Conservation (phyloP, 92 coral and sea anemone genomes). For the Parazoanthus atlanticus region DNA sequence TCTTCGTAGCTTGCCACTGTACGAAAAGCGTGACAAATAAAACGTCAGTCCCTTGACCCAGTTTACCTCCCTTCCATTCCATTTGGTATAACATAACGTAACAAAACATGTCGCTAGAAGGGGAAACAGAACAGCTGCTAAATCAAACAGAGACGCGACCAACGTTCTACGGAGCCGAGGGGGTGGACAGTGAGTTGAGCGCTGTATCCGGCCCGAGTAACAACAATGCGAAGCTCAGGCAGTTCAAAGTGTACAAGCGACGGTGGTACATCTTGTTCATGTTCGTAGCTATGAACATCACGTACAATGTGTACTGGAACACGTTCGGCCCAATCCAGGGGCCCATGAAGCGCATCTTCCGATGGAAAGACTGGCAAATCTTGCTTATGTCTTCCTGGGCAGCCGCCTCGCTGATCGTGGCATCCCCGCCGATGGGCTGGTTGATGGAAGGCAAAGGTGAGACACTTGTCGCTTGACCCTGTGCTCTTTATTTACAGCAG, state of each 20-base stretch:
- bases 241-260: constrained; percentile 44
- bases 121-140: not conserved
- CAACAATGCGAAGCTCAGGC: not conserved
- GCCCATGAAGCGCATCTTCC: constrained; percentile 47
- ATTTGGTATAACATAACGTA: no score
- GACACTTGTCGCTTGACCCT: not conserved
- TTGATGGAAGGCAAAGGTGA: constrained; percentile 25
- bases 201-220: not conserved
- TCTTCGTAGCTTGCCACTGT: no score
- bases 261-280: constrained; percentile 62
- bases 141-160: not conserved
- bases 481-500: no score
- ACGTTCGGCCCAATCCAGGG: constrained; percentile 65
- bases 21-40: no score
- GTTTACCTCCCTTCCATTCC: no score
- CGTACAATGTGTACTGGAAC: constrained; percentile 53
- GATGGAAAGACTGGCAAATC: constrained; percentile 47
- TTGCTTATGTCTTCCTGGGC: constrained; percentile 19
- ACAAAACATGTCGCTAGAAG: not conserved
- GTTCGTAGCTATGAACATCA: constrained; percentile 29
- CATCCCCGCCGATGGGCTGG: constrained; percentile 27
- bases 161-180: not conserved
- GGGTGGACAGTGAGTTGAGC: not conserved
- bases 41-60: no score
- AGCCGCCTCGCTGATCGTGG: not conserved